These are phyloP conservation scores for Chalcis sispes DNA, from an alignment of 2,888 invertebrate species.

Conservation along the genomic window DNA sequence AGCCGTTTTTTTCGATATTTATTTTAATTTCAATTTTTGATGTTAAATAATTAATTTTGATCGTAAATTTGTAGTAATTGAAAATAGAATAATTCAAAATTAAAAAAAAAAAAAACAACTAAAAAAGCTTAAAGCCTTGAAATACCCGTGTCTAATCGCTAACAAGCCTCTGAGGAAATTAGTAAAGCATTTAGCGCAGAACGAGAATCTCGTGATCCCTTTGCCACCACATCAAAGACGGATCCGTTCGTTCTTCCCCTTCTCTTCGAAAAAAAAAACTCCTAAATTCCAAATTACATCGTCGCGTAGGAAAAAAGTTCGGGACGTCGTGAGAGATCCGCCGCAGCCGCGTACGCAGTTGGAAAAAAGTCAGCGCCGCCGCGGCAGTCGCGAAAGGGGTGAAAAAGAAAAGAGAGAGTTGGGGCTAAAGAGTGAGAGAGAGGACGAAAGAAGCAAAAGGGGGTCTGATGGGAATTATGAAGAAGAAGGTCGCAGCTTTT, in stretches of 20 bases:
- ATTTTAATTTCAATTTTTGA: no score
- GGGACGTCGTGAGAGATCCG: conserved; percentile 7
- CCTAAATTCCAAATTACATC: conserved; percentile 75
- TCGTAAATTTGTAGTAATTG: no score
- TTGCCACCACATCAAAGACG: no score
- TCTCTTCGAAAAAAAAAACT: conserved; percentile 67
- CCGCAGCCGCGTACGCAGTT: not conserved
- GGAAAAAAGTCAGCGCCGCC: conserved; percentile 42
- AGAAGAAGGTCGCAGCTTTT: not conserved
- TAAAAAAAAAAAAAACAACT: not conserved
- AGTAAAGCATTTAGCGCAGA: conserved; percentile 3
- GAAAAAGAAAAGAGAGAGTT: conserved; percentile 42
- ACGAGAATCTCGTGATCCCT: no score
- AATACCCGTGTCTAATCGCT: no score
- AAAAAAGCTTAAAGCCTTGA: no score
- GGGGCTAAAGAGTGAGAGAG: no score
- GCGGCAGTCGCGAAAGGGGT: conserved; percentile 29
- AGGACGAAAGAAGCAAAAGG: no score
- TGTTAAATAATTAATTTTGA: no score
- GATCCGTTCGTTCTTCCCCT: not conserved
- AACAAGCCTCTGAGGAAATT: conserved; percentile 4
- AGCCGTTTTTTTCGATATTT: no score
- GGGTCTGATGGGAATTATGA: conserved; percentile 48
- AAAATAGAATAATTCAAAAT: no score
- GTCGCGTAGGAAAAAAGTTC: conserved; percentile 65